These are phyloP conservation scores for Pangasius macronema DNA, from an alignment of 2,797 vertebrate genomes.

Conservation along the genomic window DNA sequence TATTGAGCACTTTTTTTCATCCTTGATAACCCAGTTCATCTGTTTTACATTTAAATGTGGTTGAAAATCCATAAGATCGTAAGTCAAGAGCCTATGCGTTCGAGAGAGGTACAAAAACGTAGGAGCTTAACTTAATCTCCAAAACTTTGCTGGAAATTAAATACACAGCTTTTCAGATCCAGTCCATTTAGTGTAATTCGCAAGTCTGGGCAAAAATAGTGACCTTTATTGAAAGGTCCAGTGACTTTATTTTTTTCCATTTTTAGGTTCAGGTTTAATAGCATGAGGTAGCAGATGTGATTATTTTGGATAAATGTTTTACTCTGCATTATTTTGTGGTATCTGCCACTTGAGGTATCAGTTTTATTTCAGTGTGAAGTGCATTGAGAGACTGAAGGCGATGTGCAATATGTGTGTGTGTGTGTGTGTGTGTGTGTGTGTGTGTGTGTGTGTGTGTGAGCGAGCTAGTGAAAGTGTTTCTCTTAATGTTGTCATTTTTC, in stretches of 20 bases:
- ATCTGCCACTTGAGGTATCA: slow-evolving; percentile 33
- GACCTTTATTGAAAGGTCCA: slow-evolving; percentile 38
- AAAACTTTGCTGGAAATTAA: slow-evolving; percentile 31
- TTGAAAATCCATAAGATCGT: slow-evolving; percentile 49
- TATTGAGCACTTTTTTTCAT: slow-evolving; percentile 65
- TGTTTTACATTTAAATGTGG: slow-evolving; percentile 60
- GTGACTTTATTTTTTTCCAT: slow-evolving; percentile 34
- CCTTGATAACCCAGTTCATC: slow-evolving; percentile 63
- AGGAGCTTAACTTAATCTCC: slow-evolving; percentile 3
- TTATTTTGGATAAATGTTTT: slow-evolving; percentile 56
- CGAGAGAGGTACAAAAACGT: background rate
- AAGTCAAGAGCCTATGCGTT: background rate
- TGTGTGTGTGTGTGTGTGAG: slow-evolving; percentile 4
- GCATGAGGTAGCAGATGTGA: slow-evolving; percentile 41
- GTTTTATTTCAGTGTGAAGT: slow-evolving; percentile 42
- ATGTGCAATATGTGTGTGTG: slow-evolving; percentile 52
- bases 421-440: slow-evolving; percentile 41
- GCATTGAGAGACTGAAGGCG: slow-evolving; percentile 44
- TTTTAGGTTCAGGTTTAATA: slow-evolving; percentile 61
- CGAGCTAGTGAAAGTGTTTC: slow-evolving; percentile 10
- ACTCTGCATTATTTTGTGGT: slow-evolving; percentile 37
- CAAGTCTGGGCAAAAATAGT: slow-evolving; percentile 43
- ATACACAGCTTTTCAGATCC: slow-evolving; percentile 20
- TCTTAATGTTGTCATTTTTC: slow-evolving; percentile 48
- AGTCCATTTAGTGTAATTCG: slow-evolving; percentile 37